phyloP scores from a whole-genome alignment of 2,797 vertebrate species.

The Echeneis naucrates region DNA sequence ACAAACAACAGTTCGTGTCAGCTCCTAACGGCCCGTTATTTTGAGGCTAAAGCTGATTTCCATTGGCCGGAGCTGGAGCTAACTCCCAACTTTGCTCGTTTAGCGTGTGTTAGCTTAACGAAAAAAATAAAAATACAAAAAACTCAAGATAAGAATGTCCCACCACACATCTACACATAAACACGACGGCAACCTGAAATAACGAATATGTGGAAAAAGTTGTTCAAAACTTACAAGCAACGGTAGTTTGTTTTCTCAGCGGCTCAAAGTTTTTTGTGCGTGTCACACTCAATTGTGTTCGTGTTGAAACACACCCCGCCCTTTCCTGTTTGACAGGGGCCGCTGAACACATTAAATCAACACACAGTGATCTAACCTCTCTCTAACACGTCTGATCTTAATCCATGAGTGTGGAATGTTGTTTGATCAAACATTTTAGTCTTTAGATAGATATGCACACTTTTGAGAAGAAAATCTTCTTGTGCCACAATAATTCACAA shows the following conservation, averaged over 20 bases:
- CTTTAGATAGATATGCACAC: too few species aligned
- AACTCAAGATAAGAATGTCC: not conserved
- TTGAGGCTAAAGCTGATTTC: not conserved
- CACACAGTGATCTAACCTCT: too few species aligned
- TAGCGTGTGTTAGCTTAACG: conserved; percentile 36
- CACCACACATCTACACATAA: too few species aligned
- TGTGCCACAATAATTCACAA: too few species aligned
- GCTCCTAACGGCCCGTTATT: not conserved
- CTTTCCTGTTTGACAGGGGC: conserved; percentile 38
- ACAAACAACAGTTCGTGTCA: not conserved
- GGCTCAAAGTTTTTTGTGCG: conserved; percentile 57
- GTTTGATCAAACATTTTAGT: too few species aligned
- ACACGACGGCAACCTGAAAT: not conserved
- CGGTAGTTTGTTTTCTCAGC: conserved; percentile 35
- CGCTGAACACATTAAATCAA: too few species aligned
- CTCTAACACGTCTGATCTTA: too few species aligned
- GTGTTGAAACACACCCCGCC: conserved; percentile 51
- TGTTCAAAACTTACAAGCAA: conserved; percentile 42
- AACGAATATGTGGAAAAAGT: not conserved
- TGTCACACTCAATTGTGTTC: conserved; percentile 66
- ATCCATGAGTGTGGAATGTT: too few species aligned
- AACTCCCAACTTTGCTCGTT: conserved; percentile 25
- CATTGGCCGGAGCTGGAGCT: not conserved
- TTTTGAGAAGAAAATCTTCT: too few species aligned
- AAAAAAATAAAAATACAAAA: conserved; percentile 5